Percentiles rank a stretch among this genome's conserved stretches.
Conservation (phyloP, 1,140 invertebrate species). For the Drosophila eugracilis region DNA sequence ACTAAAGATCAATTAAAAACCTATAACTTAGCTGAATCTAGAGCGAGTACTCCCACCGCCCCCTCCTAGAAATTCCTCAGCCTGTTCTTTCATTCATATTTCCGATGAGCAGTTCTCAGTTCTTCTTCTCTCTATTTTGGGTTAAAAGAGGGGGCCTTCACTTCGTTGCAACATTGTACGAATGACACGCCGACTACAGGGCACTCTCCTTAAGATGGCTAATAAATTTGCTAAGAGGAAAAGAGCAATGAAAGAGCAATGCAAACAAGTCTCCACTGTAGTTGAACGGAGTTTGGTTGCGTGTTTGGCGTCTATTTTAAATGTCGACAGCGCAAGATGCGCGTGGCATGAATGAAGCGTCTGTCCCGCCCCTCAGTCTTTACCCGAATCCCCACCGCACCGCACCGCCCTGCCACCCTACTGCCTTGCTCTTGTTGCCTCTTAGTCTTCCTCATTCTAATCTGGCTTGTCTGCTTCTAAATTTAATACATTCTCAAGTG, state of each 20-base stretch:
- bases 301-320: slow-evolving; percentile 61
- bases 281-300: slow-evolving; percentile 7
- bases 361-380: slow-evolving; percentile 4
- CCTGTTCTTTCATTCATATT: slow-evolving; percentile 20
- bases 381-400: background rate
- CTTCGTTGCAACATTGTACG: slow-evolving; percentile 15
- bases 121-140: too few species aligned
- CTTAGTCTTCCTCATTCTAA: slow-evolving; percentile 21
- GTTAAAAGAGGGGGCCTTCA: slow-evolving; percentile 1
- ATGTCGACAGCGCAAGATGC: slow-evolving; percentile 44
- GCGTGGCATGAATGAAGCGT: slow-evolving; percentile 67
- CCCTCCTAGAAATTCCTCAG: background rate
- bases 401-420: too few species aligned
- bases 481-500: slow-evolving; percentile 65
- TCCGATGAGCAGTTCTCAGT: slow-evolving; percentile 3
- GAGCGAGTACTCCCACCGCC: background rate
- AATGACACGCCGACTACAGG: background rate
- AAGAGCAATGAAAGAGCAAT: too few species aligned
- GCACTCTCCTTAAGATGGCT: background rate
- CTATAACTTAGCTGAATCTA: slow-evolving; percentile 20
- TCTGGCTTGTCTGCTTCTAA: slow-evolving; percentile 46
- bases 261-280: slow-evolving; percentile 21
- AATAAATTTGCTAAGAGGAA: background rate
- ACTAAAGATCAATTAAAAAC: background rate
- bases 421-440: background rate